These are phyloP conservation scores for Gadus chalcogrammus DNA, from an alignment of 2,113 vertebrate species.

Conservation along the genomic window DNA sequence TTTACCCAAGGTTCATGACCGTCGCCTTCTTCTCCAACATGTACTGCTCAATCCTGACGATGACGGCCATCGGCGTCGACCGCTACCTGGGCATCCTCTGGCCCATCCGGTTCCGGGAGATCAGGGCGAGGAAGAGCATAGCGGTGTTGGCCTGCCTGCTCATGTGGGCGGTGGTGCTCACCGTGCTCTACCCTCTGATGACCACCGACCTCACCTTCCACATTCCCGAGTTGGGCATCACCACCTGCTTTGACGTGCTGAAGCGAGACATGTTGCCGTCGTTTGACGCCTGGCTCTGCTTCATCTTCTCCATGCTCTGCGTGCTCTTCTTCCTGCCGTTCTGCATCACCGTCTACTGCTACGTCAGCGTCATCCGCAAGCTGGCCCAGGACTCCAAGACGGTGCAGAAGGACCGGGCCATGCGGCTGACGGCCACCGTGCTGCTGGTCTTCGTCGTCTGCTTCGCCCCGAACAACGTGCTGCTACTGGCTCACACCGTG, in stretches of 20 bases:
- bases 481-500: constrained; percentile 79
- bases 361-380: constrained; percentile 77
- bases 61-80: constrained; percentile 87
- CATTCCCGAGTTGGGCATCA: constrained; percentile 75
- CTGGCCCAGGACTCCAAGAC: constrained; percentile 66
- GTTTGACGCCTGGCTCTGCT: constrained; percentile 72
- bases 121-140: constrained; percentile 67
- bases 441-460: constrained; percentile 82
- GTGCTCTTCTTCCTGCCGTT: constrained; percentile 81
- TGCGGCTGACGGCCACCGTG: constrained; percentile 76
- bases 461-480: constrained; percentile 89
- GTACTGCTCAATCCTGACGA: constrained; percentile 90
- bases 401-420: constrained; percentile 74
- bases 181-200: constrained; percentile 78
- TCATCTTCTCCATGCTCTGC: constrained; percentile 77
- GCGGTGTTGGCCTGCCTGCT: constrained; percentile 69
- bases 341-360: constrained; percentile 83
- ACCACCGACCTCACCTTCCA: constrained; percentile 79
- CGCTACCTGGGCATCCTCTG: constrained; percentile 87
- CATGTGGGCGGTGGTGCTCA: constrained; percentile 78
- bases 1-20: constrained; percentile 66
- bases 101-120: constrained; percentile 70
- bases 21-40: constrained; percentile 89
- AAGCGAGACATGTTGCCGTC: constrained; percentile 81
- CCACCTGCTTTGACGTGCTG: constrained; percentile 91